Percentiles rank a stretch among this genome's conserved stretches.
Conservation (phyloP, 2,888 invertebrate genomes). For the Stegophylla sp. region DNA sequence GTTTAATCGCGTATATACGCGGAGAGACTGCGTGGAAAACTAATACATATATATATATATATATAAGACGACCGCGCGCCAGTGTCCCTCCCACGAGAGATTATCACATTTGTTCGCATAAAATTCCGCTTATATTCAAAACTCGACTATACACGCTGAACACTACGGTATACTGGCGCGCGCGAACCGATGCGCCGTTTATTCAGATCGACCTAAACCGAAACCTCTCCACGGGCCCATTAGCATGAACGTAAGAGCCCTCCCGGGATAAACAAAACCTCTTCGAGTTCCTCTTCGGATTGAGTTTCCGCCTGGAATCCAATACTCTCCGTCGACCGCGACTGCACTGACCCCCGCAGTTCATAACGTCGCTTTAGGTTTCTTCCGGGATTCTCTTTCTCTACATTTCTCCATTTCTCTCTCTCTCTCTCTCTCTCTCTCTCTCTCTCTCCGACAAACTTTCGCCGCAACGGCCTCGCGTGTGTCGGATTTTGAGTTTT, state of each 20-base stretch:
- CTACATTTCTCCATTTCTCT: no score
- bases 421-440: no score
- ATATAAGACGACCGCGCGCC: not conserved
- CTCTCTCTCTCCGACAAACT: no score
- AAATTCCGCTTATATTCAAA: conserved; percentile 43
- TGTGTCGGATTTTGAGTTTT: no score
- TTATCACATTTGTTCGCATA: conserved; percentile 23
- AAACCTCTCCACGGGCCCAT: conserved; percentile 54
- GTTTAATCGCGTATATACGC: no score
- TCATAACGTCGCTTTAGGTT: not conserved
- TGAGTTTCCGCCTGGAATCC: conserved; percentile 51
- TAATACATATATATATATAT: not conserved
- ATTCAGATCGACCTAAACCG: conserved; percentile 37
- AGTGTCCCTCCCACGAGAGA: not conserved
- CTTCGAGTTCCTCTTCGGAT: conserved; percentile 49
- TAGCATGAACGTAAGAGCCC: conserved; percentile 52
- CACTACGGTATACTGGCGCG: no score
- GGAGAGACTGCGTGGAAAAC: no score
- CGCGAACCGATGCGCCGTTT: conserved; percentile 42
- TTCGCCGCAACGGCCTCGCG: no score
- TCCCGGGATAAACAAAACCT: conserved; percentile 57
- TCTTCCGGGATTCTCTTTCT: not conserved
- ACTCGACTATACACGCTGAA: not conserved
- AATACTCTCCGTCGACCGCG: conserved; percentile 16
- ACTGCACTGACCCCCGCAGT: no score